A percentile compares a stretch with the other conserved stretches of the same genome.
Evolutionary conservation across 2,888 invertebrate genomes (phyloP).

Genomic region (Cybosia mesomella): DNA sequence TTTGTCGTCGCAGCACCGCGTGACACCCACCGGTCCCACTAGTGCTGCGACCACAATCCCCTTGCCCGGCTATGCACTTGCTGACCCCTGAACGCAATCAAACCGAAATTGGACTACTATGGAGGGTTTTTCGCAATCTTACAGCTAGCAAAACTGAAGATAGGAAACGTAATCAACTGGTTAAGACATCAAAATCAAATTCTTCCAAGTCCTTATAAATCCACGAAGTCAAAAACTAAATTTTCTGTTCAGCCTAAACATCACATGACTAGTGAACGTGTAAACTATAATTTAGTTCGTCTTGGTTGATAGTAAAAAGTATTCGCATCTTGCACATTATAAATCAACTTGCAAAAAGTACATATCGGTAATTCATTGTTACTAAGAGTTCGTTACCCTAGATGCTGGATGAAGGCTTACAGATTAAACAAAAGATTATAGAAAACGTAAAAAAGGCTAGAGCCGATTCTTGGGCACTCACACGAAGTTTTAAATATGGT

Average conservation of each 20-base stretch:
- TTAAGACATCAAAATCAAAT: no score
- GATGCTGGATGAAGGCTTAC: neutral
- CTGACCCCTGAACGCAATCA: no score
- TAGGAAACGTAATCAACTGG: no score
- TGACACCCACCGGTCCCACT: no score
- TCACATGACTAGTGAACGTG: constrained; percentile 42
- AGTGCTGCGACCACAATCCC: no score
- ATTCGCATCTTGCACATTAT: constrained; percentile 14
- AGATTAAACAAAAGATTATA: neutral
- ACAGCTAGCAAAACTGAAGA: no score
- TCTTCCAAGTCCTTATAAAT: no score
- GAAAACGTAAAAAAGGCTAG: neutral
- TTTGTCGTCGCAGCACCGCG: no score
- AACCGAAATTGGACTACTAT: no score
- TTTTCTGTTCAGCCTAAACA: constrained; percentile 41
- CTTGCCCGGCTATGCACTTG: no score
- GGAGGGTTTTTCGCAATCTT: no score
- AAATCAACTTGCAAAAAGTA: constrained; percentile 46
- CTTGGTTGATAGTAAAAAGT: constrained; percentile 22
- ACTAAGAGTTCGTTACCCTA: constrained; percentile 40
- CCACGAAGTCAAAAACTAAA: neutral
- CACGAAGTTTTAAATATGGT: neutral
- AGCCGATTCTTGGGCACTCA: neutral
- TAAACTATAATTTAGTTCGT: constrained; percentile 48
- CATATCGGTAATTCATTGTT: constrained; percentile 48